Percentiles rank a stretch among this genome's conserved stretches.
phyloP scores from a whole-genome alignment of 2,113 vertebrate genomes.

The Perca flavescens region DNA sequence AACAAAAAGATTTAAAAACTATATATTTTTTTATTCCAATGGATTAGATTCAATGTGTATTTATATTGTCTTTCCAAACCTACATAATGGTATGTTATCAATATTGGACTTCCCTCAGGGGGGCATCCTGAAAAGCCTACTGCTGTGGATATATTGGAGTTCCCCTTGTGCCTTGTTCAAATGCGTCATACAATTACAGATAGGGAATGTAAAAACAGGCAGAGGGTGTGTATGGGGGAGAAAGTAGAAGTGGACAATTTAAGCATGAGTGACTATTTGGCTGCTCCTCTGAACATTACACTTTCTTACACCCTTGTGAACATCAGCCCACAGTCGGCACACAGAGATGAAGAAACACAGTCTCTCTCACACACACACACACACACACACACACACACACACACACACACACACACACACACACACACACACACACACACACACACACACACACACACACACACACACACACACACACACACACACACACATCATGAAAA shows the following conservation, averaged over 20 bases:
- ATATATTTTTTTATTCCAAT: not conserved
- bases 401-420: slow-evolving; percentile 13
- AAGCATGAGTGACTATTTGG: slow-evolving; percentile 46
- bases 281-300: slow-evolving; percentile 40
- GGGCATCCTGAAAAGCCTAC: not conserved
- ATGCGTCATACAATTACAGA: slow-evolving; percentile 43
- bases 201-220: not conserved
- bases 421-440: slow-evolving; percentile 12
- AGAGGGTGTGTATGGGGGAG: slow-evolving; percentile 24
- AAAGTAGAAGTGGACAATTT: slow-evolving; percentile 36
- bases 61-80: not conserved
- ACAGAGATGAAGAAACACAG: slow-evolving; percentile 13
- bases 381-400: no score
- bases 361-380: not conserved
- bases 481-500: not conserved
- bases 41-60: not conserved
- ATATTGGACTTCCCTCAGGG: slow-evolving; percentile 1
- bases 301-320: slow-evolving; percentile 39
- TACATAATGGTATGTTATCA: slow-evolving; percentile 16
- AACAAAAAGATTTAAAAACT: not conserved
- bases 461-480: no score
- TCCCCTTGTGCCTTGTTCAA: slow-evolving; percentile 22
- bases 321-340: slow-evolving; percentile 40
- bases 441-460: slow-evolving; percentile 34
- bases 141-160: slow-evolving; percentile 23